These are phyloP conservation scores for Sebastes steindachneri DNA, from an alignment of 2,797 vertebrate species.

Conservation along the genomic window DNA sequence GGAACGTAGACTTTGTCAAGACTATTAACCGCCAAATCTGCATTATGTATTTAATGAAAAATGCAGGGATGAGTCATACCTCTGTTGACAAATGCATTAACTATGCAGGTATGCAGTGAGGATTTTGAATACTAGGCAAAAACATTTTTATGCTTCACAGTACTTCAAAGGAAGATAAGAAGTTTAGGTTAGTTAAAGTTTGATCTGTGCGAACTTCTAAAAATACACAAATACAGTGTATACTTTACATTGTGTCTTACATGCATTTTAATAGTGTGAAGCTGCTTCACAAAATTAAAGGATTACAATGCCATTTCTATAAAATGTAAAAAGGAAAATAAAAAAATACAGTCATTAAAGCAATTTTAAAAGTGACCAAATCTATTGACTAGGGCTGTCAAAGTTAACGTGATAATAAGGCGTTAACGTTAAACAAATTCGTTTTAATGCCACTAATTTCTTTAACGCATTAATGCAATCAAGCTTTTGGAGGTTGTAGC, in stretches of 20 bases:
- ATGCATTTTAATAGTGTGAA: not conserved
- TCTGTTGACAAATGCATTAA: constrained; percentile 6
- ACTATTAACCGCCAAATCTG: not conserved
- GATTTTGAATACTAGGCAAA: not conserved
- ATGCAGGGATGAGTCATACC: constrained; percentile 2
- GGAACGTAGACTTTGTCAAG: not conserved
- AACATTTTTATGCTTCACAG: not conserved
- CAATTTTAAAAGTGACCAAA: not conserved
- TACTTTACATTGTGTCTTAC: not conserved
- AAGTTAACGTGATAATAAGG: no score
- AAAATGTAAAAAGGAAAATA: not conserved
- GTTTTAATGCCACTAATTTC: no score
- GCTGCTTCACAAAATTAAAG: not conserved
- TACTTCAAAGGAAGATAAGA: not conserved
- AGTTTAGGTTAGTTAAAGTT: not conserved
- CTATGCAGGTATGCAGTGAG: not conserved
- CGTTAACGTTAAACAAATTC: no score
- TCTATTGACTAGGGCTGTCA: no score
- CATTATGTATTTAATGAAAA: not conserved
- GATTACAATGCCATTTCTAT: not conserved
- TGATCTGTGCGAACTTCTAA: not conserved
- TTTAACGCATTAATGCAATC: no score
- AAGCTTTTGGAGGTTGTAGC: no score
- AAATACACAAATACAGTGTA: not conserved
- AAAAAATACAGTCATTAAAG: not conserved